Evolutionary conservation across 2,888 invertebrate genomes (phyloP).

Genomic region (Thecocarcelia acutangulata): DNA sequence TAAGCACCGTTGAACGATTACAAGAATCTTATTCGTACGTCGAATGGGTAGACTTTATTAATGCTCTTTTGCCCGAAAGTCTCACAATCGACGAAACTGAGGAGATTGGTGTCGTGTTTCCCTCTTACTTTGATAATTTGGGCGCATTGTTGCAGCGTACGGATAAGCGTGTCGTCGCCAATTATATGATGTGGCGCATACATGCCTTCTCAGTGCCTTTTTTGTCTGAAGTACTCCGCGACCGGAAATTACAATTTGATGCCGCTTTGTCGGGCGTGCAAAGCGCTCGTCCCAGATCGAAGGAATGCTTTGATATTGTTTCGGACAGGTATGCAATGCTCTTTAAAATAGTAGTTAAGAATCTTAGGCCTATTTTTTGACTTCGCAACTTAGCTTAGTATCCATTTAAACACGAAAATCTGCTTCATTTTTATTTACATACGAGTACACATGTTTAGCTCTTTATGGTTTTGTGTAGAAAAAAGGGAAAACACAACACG

Average conservation of each 20-base stretch:
- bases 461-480: too few relatives aligned
- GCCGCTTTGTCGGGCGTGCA: constrained; percentile 91
- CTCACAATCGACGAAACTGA: constrained; percentile 86
- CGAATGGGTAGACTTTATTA: constrained; percentile 87
- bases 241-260: constrained; percentile 90
- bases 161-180: constrained; percentile 88
- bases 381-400: too few relatives aligned
- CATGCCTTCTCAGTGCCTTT: constrained; percentile 91
- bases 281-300: constrained; percentile 93
- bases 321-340: constrained; percentile 87
- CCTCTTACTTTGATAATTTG: constrained; percentile 87
- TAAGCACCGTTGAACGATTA: constrained; percentile 91
- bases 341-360: background rate
- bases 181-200: constrained; percentile 96
- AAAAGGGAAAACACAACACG: too few relatives aligned
- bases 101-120: constrained; percentile 91
- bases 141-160: constrained; percentile 84
- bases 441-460: too few relatives aligned
- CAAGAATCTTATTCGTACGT: constrained; percentile 87
- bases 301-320: constrained; percentile 92
- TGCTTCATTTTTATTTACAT: too few relatives aligned
- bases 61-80: constrained; percentile 87
- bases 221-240: constrained; percentile 89
- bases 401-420: constrained; percentile 10
- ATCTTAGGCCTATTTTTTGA: too few relatives aligned